These are phyloP conservation scores for Psittacula derbiana DNA, from an alignment of 2,797 vertebrate genomes.

Conservation along the genomic window DNA sequence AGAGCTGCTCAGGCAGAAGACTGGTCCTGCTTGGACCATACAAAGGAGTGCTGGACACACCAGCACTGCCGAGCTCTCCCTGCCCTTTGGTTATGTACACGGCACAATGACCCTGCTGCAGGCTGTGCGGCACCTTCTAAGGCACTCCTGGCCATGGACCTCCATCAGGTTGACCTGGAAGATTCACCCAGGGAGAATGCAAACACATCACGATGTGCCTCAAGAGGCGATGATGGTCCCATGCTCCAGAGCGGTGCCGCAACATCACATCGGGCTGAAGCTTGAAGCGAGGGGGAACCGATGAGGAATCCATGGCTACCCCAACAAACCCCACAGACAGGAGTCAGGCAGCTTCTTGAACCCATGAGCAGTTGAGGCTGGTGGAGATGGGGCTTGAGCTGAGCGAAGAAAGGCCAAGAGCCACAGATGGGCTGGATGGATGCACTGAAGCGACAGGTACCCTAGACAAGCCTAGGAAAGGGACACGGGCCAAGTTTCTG, in stretches of 20 bases:
- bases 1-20: background rate
- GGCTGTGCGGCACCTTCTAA: background rate
- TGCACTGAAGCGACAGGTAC: accelerated
- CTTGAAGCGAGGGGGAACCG: accelerated
- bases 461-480: background rate
- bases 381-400: background rate
- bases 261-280: background rate
- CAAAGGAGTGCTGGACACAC: background rate
- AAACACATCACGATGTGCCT: accelerated
- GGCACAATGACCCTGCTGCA: background rate
- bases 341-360: background rate
- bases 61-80: accelerated
- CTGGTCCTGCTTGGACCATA: background rate
- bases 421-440: accelerated
- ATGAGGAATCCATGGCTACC: background rate
- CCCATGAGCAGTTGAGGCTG: background rate
- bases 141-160: background rate
- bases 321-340: background rate
- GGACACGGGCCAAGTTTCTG: background rate
- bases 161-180: background rate
- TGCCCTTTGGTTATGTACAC: background rate
- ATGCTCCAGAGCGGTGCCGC: background rate
- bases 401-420: background rate
- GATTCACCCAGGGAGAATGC: background rate
- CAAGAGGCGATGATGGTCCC: accelerated